These are phyloP conservation scores for Glossosoma conforme DNA, from an alignment of 1,140 invertebrate genomes.

Conservation along the genomic window DNA sequence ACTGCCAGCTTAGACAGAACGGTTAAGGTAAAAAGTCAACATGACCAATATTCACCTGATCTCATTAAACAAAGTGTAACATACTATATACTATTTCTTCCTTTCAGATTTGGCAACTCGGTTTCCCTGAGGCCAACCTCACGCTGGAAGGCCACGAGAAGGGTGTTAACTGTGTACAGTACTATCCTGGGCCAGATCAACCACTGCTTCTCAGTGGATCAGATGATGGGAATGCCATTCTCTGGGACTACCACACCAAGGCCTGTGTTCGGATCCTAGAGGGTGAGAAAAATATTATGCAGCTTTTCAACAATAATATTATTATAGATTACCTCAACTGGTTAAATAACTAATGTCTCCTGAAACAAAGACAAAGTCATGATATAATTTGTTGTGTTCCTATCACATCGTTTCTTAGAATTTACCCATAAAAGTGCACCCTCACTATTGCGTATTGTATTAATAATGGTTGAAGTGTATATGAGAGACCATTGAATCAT, in stretches of 20 bases:
- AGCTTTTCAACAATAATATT: not conserved
- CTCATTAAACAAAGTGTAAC: too few species aligned
- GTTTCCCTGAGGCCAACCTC: conserved; percentile 87
- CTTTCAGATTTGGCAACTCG: conserved; percentile 81
- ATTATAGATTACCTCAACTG: not conserved
- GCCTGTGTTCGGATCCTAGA: conserved; percentile 94
- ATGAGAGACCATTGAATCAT: too few species aligned
- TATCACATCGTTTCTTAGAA: too few species aligned
- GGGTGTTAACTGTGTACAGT: conserved; percentile 95
- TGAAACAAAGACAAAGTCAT: too few species aligned
- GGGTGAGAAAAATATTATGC: conserved; percentile 48
- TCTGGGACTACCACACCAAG: conserved; percentile 98
- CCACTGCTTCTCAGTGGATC: conserved; percentile 95
- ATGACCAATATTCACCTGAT: too few species aligned
- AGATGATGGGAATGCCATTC: conserved; percentile 90
- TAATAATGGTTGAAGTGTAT: too few species aligned
- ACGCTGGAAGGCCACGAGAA: conserved; percentile 94
- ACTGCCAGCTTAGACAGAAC: conserved; percentile 91
- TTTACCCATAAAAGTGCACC: too few species aligned
- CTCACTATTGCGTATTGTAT: too few species aligned
- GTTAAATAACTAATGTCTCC: too few species aligned
- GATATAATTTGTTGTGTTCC: too few species aligned
- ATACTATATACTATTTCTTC: not conserved
- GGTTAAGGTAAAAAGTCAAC: conserved; percentile 65
- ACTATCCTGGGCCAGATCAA: conserved; percentile 93